A percentile compares a stretch with the other conserved stretches of the same genome.
These are phyloP conservation scores for Cynaeus angustus DNA, from an alignment of 2,888 invertebrate species.

Conservation along the genomic window DNA sequence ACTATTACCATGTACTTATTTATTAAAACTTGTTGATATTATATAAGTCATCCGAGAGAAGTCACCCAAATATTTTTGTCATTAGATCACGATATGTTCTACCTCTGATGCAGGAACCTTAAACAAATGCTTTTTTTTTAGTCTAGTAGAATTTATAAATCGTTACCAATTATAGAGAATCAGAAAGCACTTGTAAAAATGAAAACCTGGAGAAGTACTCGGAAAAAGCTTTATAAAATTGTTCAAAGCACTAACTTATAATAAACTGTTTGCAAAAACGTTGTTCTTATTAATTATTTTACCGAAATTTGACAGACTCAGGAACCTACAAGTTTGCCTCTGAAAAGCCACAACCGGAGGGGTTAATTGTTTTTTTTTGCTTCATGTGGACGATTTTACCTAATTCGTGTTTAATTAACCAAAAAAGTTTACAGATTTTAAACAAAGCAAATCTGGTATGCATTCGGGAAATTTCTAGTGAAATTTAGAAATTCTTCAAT, in stretches of 20 bases:
- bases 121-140: slow-evolving; percentile 40
- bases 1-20: slow-evolving; percentile 54
- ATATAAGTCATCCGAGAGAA: slow-evolving; percentile 34
- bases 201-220: slow-evolving; percentile 39
- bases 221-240: slow-evolving; percentile 52
- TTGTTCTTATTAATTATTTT: too few relatives aligned
- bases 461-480: too few relatives aligned
- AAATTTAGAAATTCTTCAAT: too few relatives aligned
- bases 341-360: too few relatives aligned
- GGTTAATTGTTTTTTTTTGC: too few relatives aligned
- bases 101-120: slow-evolving; percentile 45
- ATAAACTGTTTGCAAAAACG: slow-evolving; percentile 62
- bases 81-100: slow-evolving; percentile 45
- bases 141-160: slow-evolving; percentile 45
- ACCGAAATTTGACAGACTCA: too few relatives aligned
- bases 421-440: too few relatives aligned
- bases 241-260: slow-evolving; percentile 59
- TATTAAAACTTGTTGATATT: slow-evolving; percentile 58
- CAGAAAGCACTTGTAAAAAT: slow-evolving; percentile 40
- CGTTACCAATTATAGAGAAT: slow-evolving; percentile 47
- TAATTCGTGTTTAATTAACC: too few relatives aligned
- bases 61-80: slow-evolving; percentile 28
- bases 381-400: too few relatives aligned
- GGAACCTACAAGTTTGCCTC: too few relatives aligned
- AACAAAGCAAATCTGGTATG: too few relatives aligned